Base-by-base conservation (phyloP, 2,888 invertebrate genomes). In the Rhimphoctona megacephalus region DNA sequence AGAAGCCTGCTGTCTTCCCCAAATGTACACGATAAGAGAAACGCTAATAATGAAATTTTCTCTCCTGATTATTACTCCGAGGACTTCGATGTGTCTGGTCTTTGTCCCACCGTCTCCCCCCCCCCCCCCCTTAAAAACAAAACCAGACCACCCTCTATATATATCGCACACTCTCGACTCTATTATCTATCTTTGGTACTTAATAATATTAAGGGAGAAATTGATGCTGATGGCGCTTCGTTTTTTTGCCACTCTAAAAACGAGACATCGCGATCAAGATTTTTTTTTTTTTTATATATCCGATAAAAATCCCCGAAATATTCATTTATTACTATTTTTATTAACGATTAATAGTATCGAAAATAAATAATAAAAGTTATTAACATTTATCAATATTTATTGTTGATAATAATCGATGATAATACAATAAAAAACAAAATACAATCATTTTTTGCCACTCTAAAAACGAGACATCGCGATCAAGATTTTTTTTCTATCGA, bases 41-140 rank as follows among this genome's bases (percentile, higher is more conserved):
- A 33, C 33, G 70, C 66, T 74, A 84, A 85, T 87, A 87, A 87
- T 87, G 79, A 77, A 87, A 80, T 82, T 87, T 79, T 74, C 74
- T 81, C 70, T 84, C 57, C 36, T 43, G 81, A 85, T 80, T 87
- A 82, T 80, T 39, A 82, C 73, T 81, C 81, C 30, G 77, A 84
- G 81, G 78, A 73, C 67, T 57, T 72, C 76, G 81, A 64, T 73
- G 69, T 85, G 69, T 85, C 85, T 85, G 85, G 87, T 78, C 76
- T 83, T 64, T 80, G 61, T 83, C 81, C 72, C 61, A 61, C 61
- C 30, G 30, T 30, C 61, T 14, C 61, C 30, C 14, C 17, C 30
- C 57, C 25, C 25, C 22, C 64, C 49, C 70, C 30, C 46, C 49
- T 19, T 61, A n/a, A 61, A 79, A 77, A 67, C 54, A 70, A 87